Conservation (phyloP, 1,140 invertebrate species). For the Apocrypta bakeri region DNA sequence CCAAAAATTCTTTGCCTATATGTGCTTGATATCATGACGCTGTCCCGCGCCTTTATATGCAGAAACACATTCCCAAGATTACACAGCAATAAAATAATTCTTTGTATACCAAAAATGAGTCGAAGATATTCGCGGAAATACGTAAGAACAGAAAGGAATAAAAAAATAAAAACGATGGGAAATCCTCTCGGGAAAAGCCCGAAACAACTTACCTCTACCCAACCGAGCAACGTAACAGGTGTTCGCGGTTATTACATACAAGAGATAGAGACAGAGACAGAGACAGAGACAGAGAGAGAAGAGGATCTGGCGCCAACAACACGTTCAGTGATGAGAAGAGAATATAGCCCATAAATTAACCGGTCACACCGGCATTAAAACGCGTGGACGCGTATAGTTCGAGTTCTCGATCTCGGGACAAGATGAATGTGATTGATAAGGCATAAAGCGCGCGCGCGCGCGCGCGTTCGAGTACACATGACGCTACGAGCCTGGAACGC, state of each 20-base stretch:
- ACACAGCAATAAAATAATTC: not conserved
- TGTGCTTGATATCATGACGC: no score
- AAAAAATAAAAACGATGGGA: conserved; percentile 2
- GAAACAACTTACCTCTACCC: not conserved
- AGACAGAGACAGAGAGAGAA: not conserved
- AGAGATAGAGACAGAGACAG: not conserved
- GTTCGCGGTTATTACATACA: not conserved
- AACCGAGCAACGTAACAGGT: not conserved
- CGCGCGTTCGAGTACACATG: no score
- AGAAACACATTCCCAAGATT: no score
- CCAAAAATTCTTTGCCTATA: no score
- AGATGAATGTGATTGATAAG: conserved; percentile 34
- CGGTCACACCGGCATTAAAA: conserved; percentile 16
- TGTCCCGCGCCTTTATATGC: no score
- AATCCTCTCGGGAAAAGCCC: conserved; percentile 5
- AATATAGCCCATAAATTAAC: conserved; percentile 45
- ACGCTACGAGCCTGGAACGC: conserved; percentile 30
- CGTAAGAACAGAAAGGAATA: not conserved
- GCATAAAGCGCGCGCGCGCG: not conserved
- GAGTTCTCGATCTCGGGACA: conserved; percentile 19
- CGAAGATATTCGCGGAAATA: not conserved
- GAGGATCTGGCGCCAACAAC: conserved; percentile 32
- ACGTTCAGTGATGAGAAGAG: not conserved
- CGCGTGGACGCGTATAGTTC: not conserved
- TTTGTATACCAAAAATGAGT: not conserved